phyloP scores from a whole-genome alignment of 2,797 vertebrate genomes.

The Petrocephalus sullivani region DNA sequence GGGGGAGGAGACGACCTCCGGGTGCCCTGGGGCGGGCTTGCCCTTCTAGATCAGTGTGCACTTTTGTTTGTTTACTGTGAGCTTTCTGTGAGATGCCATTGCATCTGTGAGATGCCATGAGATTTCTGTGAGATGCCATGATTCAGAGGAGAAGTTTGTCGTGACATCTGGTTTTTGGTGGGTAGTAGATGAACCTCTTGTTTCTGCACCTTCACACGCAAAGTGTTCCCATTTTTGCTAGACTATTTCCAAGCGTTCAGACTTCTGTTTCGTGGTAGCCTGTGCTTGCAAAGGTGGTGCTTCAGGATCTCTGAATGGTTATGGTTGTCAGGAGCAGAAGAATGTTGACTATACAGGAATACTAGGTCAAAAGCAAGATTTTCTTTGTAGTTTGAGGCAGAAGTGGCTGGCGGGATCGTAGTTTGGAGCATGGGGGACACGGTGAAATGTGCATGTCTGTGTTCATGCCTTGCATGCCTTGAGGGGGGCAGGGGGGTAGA shows the following conservation, averaged over 20 bases:
- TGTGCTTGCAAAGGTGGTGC: neutral
- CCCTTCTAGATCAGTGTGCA: neutral
- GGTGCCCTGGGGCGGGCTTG: neutral
- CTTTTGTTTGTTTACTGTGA: neutral
- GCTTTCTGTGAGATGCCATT: neutral
- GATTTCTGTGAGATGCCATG: neutral
- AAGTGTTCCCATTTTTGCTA: neutral
- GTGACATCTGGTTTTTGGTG: neutral
- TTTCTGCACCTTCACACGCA: neutral
- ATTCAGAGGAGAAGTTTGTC: neutral
- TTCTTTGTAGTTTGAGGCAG: neutral
- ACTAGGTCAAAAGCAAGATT: neutral
- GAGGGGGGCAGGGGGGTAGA: neutral
- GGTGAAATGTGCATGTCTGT: neutral
- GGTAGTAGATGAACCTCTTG: neutral
- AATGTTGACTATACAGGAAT: neutral
- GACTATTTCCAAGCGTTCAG: neutral
- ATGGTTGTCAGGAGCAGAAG: neutral
- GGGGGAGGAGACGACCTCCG: neutral
- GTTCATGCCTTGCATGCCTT: neutral
- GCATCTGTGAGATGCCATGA: neutral
- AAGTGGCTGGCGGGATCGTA: neutral
- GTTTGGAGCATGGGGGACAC: neutral
- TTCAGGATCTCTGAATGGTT: neutral
- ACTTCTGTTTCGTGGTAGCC: neutral